These are phyloP conservation scores for Notechis scutatus DNA, from an alignment of 2,113 vertebrate species.

Conservation along the genomic window DNA sequence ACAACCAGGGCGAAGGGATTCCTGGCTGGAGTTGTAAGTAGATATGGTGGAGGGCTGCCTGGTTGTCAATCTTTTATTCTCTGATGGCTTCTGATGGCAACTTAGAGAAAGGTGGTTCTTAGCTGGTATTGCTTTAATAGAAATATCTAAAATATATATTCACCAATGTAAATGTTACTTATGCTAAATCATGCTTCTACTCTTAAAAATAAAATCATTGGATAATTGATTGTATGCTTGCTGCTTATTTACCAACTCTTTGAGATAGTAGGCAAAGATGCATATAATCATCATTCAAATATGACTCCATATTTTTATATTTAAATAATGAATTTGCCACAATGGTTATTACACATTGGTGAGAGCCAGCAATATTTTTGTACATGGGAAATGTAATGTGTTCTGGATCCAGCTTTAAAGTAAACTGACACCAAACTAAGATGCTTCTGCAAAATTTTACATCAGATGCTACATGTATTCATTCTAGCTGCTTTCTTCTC, in stretches of 20 bases:
- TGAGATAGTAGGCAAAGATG: not conserved
- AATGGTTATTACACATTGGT: not conserved
- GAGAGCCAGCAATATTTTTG: not conserved
- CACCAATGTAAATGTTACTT: not conserved
- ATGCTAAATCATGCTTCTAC: not conserved
- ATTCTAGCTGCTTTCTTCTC: not conserved
- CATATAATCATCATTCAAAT: not conserved
- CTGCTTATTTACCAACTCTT: not conserved
- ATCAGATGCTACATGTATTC: not conserved
- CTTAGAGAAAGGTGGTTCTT: not conserved
- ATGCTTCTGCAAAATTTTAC: not conserved
- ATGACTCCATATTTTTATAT: not conserved
- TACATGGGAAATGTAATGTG: not conserved
- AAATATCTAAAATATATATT: not conserved
- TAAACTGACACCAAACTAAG: not conserved
- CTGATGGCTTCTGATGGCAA: not conserved
- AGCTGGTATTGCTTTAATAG: not conserved
- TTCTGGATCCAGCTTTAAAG: not conserved
- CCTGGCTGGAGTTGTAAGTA: not conserved
- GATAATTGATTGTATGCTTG: not conserved
- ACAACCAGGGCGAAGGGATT: not conserved
- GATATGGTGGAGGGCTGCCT: not conserved
- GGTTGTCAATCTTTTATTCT: not conserved
- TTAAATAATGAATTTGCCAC: not conserved
- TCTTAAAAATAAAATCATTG: not conserved